Base-by-base conservation (phyloP, 2,113 vertebrate genomes). In the Epinephelus fuscoguttatus region DNA sequence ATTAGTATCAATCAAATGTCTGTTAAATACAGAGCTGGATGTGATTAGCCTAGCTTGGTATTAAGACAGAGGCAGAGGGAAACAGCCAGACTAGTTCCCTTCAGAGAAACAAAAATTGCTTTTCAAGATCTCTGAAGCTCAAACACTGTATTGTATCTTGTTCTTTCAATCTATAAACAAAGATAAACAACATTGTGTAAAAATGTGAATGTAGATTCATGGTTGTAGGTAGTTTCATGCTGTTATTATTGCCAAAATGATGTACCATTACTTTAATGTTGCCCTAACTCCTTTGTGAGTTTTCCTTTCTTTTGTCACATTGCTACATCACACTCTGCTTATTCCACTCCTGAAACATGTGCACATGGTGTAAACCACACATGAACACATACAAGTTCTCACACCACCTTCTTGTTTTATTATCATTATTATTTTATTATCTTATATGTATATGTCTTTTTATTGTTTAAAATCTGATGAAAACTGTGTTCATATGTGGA, bases 101-200 rank as follows among this genome's bases (percentile, higher is more conserved):
- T 59, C 6, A 64, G 7, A 64, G n/a, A 42, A 14, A 10, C n/a
- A n/a, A 53, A 55, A 55, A 12, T 10, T 11, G 42, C 42, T 45
- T 45, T n/a, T 18, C n/a, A 45, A 45, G 8, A 66, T 66, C 23
- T 50, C 49, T 21, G 23, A n/a, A 55, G 7, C 3, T 33, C 27
- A 53, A 1, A n/a, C 6, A n/a, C 11, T 47, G 10, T 14, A 0
- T 4, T 47, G 10, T 14, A 0, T 4, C 50, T 33, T 52, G 13
- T 55, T 37, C 10, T 9, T n/a, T 52, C 19, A 68, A 30, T 30
- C 30, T 30, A 15, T 21, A 21, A 30, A 21, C 50, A 55, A 53
- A 53, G 6, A 33, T 37, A 37, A 37, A 37, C 5, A 6, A 37
- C 6, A 37, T 12, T 12, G 37, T 56, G 21, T 25, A 42, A 27